Evolutionary conservation across 2,888 invertebrate species (phyloP).

Genomic region (Autographa gamma): DNA sequence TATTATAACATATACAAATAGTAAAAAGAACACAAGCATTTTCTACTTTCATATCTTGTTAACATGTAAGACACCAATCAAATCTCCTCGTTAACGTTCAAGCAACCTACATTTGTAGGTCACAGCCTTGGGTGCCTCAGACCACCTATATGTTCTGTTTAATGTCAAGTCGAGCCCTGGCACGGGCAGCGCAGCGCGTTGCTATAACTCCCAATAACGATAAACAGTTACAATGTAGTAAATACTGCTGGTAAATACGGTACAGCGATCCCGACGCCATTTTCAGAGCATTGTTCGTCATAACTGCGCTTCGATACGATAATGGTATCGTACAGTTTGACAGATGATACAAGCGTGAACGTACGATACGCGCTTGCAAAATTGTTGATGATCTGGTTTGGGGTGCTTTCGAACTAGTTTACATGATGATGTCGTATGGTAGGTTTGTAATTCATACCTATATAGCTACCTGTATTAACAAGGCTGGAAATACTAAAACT

Average conservation of each 20-base stretch:
- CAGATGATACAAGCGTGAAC: conserved; percentile 38
- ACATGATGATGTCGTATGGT: background rate
- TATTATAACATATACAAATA: too few species aligned
- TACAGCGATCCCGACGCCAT: conserved; percentile 27
- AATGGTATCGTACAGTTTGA: conserved; percentile 40
- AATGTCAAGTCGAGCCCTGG: conserved; percentile 45
- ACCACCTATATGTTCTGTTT: conserved; percentile 32
- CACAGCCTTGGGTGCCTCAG: conserved; percentile 14
- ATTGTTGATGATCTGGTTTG: conserved; percentile 43
- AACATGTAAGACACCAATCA: background rate
- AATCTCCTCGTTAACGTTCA: conserved; percentile 16
- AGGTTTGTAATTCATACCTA: background rate
- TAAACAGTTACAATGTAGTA: conserved; percentile 23
- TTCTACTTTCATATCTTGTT: background rate
- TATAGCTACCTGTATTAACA: background rate
- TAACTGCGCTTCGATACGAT: conserved; percentile 47
- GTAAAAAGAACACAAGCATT: background rate
- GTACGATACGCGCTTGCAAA: conserved; percentile 24
- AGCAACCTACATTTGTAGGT: conserved; percentile 29
- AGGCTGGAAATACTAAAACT: background rate
- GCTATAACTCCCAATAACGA: conserved; percentile 31
- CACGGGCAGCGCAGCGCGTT: conserved; percentile 22
- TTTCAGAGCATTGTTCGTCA: conserved; percentile 41
- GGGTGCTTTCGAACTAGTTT: conserved; percentile 14
- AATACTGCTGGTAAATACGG: conserved; percentile 25